Conservation (phyloP, 2,888 invertebrate genomes). For the Ecdyonurus torrentis region DNA sequence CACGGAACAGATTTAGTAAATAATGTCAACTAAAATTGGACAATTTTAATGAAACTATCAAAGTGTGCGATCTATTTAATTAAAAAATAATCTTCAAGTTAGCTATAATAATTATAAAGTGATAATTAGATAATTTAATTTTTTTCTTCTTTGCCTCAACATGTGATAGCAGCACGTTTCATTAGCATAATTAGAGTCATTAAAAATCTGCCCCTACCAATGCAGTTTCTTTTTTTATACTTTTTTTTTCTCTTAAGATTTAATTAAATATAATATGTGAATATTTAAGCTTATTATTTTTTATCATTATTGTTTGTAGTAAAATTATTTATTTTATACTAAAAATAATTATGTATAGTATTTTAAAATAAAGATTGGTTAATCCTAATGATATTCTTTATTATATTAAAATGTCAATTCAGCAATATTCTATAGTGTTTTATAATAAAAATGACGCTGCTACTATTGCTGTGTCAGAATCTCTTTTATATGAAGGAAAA, state of each 20-base stretch:
- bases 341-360: background rate
- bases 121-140: no score
- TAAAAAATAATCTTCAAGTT: no score
- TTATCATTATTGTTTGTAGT: no score
- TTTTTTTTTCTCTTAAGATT: background rate
- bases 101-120: background rate
- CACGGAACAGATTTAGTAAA: no score
- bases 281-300: background rate
- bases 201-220: background rate
- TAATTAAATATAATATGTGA: background rate
- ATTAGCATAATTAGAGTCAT: background rate
- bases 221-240: background rate
- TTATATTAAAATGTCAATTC: background rate
- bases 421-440: background rate
- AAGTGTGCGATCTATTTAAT: no score
- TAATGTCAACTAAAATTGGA: no score
- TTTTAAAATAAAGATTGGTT: background rate
- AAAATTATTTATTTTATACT: background rate
- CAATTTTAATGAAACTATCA: no score
- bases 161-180: background rate
- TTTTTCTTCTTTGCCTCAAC: no score
- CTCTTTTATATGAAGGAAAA: no score
- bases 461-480: no score
- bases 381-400: background rate
- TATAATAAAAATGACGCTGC: background rate